Evolutionary conservation across 1,140 invertebrate species (phyloP).

Genomic region (Phortica variegata): DNA sequence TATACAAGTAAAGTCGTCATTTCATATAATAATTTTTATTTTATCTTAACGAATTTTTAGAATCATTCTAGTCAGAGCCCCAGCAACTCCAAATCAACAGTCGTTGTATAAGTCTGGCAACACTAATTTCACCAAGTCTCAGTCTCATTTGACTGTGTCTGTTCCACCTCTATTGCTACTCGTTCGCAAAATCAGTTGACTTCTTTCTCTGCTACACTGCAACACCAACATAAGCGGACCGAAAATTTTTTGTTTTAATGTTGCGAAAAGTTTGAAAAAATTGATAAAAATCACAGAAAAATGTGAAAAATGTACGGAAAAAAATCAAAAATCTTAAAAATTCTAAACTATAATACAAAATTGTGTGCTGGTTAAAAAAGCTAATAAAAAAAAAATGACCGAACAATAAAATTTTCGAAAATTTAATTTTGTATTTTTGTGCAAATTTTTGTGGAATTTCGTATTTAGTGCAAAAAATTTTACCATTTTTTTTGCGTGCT

Average conservation of each 20-base stretch:
- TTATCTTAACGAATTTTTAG: too few species aligned
- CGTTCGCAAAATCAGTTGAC: constrained; percentile 51
- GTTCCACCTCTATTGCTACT: constrained; percentile 51
- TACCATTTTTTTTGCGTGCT: constrained; percentile 30
- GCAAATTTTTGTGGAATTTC: constrained; percentile 40
- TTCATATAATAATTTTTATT: too few species aligned
- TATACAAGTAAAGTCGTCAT: too few species aligned
- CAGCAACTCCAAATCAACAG: too few species aligned
- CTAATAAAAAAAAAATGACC: too few species aligned
- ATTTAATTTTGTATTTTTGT: constrained; percentile 35
- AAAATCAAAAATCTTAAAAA: constrained; percentile 48
- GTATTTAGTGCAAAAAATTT: constrained; percentile 41
- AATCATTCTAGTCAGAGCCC: too few species aligned
- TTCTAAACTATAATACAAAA: constrained; percentile 39
- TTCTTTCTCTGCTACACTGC: constrained; percentile 34
- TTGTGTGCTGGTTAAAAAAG: constrained; percentile 30
- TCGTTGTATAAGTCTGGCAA: neutral
- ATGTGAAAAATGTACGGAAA: constrained; percentile 49
- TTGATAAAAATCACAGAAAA: constrained; percentile 46
- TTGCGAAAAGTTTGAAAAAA: constrained; percentile 54
- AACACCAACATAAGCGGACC: constrained; percentile 55
- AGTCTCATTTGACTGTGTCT: constrained; percentile 10
- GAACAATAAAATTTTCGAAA: constrained; percentile 20
- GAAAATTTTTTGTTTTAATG: constrained; percentile 55
- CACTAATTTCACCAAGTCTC: neutral